A percentile compares a stretch with the other conserved stretches of the same genome.
phyloP scores from a whole-genome alignment of 2,113 vertebrate species.

The Malurus elegans region DNA sequence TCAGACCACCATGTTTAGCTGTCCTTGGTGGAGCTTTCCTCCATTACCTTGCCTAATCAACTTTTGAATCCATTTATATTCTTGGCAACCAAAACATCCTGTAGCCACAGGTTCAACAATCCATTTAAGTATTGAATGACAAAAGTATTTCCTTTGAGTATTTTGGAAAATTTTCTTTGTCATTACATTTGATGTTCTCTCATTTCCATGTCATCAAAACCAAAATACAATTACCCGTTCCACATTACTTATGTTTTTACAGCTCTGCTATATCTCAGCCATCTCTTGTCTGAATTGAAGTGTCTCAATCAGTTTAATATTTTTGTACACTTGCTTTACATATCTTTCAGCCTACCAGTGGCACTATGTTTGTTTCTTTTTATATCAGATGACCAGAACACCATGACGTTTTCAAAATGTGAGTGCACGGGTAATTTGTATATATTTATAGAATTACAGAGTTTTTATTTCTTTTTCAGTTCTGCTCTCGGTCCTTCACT shows the following conservation, averaged over 20 bases:
- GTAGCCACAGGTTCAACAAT: background rate
- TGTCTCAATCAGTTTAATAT: background rate
- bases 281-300: background rate
- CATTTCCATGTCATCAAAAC: background rate
- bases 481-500: background rate
- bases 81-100: background rate
- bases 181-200: background rate
- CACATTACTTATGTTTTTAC: background rate
- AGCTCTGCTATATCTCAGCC: background rate
- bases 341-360: background rate
- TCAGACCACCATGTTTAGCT: background rate
- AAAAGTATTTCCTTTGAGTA: background rate
- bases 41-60: slow-evolving; percentile 2
- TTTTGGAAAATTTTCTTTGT: background rate
- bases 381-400: background rate
- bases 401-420: background rate
- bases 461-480: background rate
- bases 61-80: background rate
- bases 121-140: slow-evolving; percentile 6
- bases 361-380: background rate
- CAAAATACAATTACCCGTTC: background rate
- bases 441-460: background rate
- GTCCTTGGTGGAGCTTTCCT: background rate
- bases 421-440: background rate
- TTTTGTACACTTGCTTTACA: background rate